Evolutionary conservation across 64 coral and sea anemone genomes (phyloP).

Genomic region (Catalaphyllia jardinei): DNA sequence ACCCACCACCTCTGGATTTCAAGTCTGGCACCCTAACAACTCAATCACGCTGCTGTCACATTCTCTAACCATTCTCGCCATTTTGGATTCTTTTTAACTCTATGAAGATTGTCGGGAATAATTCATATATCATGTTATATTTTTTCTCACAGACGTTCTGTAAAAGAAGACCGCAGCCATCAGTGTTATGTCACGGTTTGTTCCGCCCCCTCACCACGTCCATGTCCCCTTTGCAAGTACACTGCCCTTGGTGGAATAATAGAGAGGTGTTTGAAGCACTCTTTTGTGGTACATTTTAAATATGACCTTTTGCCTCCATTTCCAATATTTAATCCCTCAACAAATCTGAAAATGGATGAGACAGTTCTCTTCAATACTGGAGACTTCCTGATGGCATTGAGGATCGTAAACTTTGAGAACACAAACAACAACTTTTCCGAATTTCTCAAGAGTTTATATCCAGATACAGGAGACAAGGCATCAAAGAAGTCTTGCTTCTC

Average conservation of each 20-base stretch:
- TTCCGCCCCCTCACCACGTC: slow-evolving; percentile 44
- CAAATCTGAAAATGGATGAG: slow-evolving; percentile 56
- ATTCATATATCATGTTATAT: neutral
- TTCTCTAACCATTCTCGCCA: too few relatives aligned
- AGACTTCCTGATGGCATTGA: slow-evolving; percentile 75
- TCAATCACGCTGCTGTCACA: too few relatives aligned
- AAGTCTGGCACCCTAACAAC: too few relatives aligned
- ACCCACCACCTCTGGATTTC: too few relatives aligned
- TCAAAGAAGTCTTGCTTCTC: neutral
- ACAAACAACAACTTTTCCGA: neutral
- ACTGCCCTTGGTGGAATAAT: slow-evolving; percentile 5
- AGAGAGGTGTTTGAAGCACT: slow-evolving; percentile 59
- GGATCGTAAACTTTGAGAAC: slow-evolving; percentile 12
- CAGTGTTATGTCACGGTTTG: slow-evolving; percentile 82
- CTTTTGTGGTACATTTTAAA: slow-evolving; percentile 65
- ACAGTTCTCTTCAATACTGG: slow-evolving; percentile 76
- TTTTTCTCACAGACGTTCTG: neutral
- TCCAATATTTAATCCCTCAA: slow-evolving; percentile 63
- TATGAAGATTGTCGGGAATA: too few relatives aligned
- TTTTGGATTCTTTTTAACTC: too few relatives aligned
- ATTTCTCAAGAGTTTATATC: neutral
- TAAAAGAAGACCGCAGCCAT: slow-evolving; percentile 39
- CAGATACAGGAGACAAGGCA: neutral
- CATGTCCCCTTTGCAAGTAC: slow-evolving; percentile 33
- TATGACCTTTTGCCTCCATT: slow-evolving; percentile 74